Percentiles rank a stretch among this genome's conserved stretches.
These are phyloP conservation scores for human DNA, from an alignment of 2,113 vertebrate species.

Conservation along the genomic window DNA sequence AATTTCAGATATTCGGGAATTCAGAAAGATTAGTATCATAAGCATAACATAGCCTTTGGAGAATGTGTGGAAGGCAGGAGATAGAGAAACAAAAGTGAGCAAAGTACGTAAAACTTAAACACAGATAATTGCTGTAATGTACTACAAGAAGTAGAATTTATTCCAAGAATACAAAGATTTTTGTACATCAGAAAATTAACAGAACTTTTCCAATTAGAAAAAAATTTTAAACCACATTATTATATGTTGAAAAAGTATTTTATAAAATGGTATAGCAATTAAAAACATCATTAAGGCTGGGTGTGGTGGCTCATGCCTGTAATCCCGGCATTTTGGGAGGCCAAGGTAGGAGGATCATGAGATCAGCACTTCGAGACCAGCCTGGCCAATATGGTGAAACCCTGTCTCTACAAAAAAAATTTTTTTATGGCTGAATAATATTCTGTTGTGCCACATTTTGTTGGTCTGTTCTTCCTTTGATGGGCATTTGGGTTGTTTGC, in stretches of 20 bases:
- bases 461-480: not conserved
- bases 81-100: not conserved
- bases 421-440: not conserved
- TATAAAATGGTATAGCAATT: not conserved
- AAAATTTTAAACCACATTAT: not conserved
- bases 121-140: not conserved
- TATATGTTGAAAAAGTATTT: not conserved
- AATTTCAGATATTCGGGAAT: not conserved
- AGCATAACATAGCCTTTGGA: not conserved
- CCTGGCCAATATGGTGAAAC: too few species aligned
- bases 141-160: constrained; percentile 8
- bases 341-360: too few species aligned
- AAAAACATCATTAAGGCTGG: not conserved
- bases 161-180: not conserved
- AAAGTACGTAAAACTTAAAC: not conserved
- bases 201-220: not conserved
- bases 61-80: not conserved
- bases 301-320: too few species aligned
- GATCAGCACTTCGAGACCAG: too few species aligned
- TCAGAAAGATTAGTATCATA: not conserved
- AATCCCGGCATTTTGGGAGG: too few species aligned
- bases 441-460: not conserved
- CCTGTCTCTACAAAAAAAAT: too few species aligned
- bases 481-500: not conserved
- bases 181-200: not conserved